phyloP scores from a whole-genome alignment of 2,888 invertebrate genomes.

The Noctua fimbriata region DNA sequence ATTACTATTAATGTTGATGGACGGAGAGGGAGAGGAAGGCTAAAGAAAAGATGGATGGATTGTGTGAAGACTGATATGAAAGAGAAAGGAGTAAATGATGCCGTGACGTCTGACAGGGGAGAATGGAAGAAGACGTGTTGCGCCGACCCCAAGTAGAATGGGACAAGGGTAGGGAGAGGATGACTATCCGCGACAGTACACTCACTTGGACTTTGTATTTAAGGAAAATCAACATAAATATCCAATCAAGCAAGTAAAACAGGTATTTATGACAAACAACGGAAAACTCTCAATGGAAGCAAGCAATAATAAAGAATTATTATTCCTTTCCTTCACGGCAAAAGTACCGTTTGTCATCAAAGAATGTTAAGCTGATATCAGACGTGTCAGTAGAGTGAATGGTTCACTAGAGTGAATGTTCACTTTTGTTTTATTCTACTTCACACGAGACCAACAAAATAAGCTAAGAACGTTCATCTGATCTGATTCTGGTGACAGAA shows the following conservation, averaged over 20 bases:
- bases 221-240: conserved; percentile 20
- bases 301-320: background rate
- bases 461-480: background rate
- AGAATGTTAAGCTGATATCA: background rate
- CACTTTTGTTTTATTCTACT: background rate
- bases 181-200: no score
- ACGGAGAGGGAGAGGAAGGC: no score
- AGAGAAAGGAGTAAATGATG: no score
- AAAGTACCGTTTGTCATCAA: background rate
- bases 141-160: no score
- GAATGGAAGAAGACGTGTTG: no score
- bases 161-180: no score
- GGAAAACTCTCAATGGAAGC: background rate
- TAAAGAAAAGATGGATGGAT: no score
- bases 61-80: no score
- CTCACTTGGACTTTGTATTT: conserved; percentile 1
- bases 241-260: background rate
- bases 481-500: no score
- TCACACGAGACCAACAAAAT: background rate
- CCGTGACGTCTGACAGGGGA: no score
- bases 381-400: background rate
- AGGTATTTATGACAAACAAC: conserved; percentile 6
- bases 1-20: no score
- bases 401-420: background rate
- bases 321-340: background rate